phyloP scores from a whole-genome alignment of 1,140 invertebrate genomes.

The Zaprionus africanus region DNA sequence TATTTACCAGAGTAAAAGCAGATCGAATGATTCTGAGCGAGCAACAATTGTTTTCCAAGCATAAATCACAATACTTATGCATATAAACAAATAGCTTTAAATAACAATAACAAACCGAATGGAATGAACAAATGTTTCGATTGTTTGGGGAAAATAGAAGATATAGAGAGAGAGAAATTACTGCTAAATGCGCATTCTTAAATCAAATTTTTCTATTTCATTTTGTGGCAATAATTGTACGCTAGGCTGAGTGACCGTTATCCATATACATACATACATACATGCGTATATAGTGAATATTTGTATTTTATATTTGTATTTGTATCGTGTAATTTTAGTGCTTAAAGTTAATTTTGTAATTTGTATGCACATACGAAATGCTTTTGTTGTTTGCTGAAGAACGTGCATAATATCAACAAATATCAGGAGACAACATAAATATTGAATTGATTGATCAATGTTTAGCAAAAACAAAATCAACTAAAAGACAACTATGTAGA shows the following conservation, averaged over 20 bases:
- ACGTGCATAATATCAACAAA: constrained; percentile 30
- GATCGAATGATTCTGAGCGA: constrained; percentile 30
- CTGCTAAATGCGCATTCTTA: constrained; percentile 40
- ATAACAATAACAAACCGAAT: constrained; percentile 51
- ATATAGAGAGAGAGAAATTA: constrained; percentile 37
- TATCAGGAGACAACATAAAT: constrained; percentile 22
- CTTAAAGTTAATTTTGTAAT: constrained; percentile 52
- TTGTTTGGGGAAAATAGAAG: constrained; percentile 9
- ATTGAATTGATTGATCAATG: constrained; percentile 20
- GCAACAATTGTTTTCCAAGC: constrained; percentile 72
- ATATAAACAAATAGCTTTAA: constrained; percentile 82
- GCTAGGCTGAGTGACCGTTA: constrained; percentile 42
- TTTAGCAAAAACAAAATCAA: constrained; percentile 34
- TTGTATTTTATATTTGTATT: constrained; percentile 42
- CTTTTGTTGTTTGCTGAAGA: constrained; percentile 69
- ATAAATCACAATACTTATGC: constrained; percentile 67
- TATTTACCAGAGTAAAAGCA: constrained; percentile 21
- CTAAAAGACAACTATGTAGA: constrained; percentile 73
- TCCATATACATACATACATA: constrained; percentile 35
- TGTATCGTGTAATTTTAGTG: constrained; percentile 51
- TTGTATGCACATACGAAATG: constrained; percentile 51
- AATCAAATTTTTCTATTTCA: constrained; percentile 25
- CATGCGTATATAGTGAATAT: constrained; percentile 20
- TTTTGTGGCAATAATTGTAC: constrained; percentile 48
- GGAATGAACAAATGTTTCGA: constrained; percentile 15